Evolutionary conservation across 2,888 invertebrate species (phyloP).

Genomic region (Polydrusus tereticollis): DNA sequence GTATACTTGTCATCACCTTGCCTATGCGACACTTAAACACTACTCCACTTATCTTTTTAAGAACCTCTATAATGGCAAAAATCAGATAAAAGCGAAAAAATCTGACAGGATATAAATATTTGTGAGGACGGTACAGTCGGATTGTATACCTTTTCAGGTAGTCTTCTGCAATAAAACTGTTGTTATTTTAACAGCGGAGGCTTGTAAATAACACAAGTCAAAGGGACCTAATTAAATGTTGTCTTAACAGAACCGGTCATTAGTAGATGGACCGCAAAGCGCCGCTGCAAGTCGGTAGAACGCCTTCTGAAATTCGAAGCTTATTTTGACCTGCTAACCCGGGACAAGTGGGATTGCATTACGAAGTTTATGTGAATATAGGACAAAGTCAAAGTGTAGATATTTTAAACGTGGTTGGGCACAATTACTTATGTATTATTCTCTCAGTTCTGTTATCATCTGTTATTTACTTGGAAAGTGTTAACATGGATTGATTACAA

Average conservation of each 20-base stretch:
- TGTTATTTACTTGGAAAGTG: too few relatives aligned
- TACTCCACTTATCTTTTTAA: constrained; percentile 47
- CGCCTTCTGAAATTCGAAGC: constrained; percentile 47
- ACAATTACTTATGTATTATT: too few relatives aligned
- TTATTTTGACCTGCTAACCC: constrained; percentile 32
- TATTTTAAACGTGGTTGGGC: too few relatives aligned
- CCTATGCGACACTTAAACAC: constrained; percentile 42
- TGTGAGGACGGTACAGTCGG: constrained; percentile 46
- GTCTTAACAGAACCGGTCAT: constrained; percentile 65
- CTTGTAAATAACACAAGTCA: constrained; percentile 60
- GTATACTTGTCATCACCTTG: constrained; percentile 43
- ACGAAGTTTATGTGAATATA: neutral
- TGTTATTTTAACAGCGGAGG: constrained; percentile 58
- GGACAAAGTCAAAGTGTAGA: too few relatives aligned
- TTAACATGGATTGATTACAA: too few relatives aligned
- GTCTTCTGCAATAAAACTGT: constrained; percentile 53
- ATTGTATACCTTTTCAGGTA: constrained; percentile 52
- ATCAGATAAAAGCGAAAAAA: constrained; percentile 46
- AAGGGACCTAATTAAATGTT: constrained; percentile 66
- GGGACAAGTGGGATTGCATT: constrained; percentile 7
- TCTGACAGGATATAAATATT: constrained; percentile 51
- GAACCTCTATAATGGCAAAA: constrained; percentile 47
- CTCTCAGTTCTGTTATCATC: too few relatives aligned
- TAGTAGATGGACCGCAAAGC: constrained; percentile 65
- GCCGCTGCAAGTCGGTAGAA: constrained; percentile 50